phyloP scores from a whole-genome alignment of 2,888 invertebrate genomes.

The Teleogryllus oceanicus region DNA sequence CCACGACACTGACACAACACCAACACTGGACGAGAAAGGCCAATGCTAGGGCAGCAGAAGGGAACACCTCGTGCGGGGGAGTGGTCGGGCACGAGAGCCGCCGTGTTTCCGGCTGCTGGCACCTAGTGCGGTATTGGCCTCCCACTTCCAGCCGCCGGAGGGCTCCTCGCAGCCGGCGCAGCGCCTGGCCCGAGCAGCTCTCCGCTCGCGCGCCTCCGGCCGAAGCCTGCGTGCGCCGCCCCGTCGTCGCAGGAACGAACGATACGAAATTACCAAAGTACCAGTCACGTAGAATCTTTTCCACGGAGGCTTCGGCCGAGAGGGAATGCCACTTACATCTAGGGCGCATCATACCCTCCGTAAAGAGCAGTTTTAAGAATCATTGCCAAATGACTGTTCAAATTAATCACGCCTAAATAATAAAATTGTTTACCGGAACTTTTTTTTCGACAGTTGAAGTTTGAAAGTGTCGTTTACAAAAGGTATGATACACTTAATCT shows the following conservation, averaged over 20 bases:
- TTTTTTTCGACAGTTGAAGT: too few species aligned
- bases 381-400: too few species aligned
- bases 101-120: neutral
- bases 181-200: neutral
- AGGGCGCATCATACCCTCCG: too few species aligned
- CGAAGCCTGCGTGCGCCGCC: neutral
- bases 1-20: neutral
- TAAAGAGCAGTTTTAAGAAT: too few species aligned
- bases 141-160: conserved; percentile 1
- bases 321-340: neutral
- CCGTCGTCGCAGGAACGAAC: neutral
- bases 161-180: neutral
- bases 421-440: too few species aligned
- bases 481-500: too few species aligned
- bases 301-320: neutral
- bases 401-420: too few species aligned
- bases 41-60: conserved; percentile 18
- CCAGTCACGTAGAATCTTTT: neutral
- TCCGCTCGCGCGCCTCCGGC: neutral
- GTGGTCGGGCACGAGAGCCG: too few species aligned
- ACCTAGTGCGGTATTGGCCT: neutral
- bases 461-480: too few species aligned
- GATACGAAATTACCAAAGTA: conserved; percentile 9
- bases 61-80: neutral
- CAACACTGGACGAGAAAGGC: conserved; percentile 18